Conservation (phyloP, 2,888 invertebrate genomes). For the Ectemnius lituratus region DNA sequence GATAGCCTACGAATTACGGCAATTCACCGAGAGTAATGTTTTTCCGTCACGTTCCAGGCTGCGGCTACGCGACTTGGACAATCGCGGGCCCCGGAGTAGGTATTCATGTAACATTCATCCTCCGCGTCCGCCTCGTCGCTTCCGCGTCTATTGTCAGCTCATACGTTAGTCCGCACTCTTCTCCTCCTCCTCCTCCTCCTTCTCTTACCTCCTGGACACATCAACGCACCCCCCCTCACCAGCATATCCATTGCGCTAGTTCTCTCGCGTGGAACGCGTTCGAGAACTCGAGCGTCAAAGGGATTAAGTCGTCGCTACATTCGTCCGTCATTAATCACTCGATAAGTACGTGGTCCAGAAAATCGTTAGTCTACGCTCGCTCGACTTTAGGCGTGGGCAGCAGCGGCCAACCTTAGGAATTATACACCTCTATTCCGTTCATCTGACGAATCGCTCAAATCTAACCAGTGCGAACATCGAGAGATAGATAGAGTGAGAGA, state of each 20-base stretch:
- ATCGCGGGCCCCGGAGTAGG: slow-evolving; percentile 44
- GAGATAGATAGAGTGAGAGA: no score
- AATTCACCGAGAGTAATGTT: slow-evolving; percentile 61
- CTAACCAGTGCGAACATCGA: not conserved
- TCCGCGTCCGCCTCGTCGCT: slow-evolving; percentile 43
- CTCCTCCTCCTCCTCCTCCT: slow-evolving; percentile 13
- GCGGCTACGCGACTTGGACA: slow-evolving; percentile 51
- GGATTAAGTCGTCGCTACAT: slow-evolving; percentile 68
- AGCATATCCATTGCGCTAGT: no score
- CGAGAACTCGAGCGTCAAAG: slow-evolving; percentile 49
- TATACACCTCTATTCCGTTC: slow-evolving; percentile 15
- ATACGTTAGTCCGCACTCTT: slow-evolving; percentile 33
- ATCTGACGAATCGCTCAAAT: slow-evolving; percentile 29
- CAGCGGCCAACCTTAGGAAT: slow-evolving; percentile 22
- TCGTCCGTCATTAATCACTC: slow-evolving; percentile 67
- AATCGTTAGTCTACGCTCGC: slow-evolving; percentile 52
- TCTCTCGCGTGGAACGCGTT: slow-evolving; percentile 24
- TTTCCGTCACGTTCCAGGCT: slow-evolving; percentile 57
- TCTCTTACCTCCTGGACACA: no score
- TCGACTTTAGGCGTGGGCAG: slow-evolving; percentile 49
- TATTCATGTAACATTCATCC: slow-evolving; percentile 63
- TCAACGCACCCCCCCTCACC: no score
- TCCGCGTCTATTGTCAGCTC: slow-evolving; percentile 62
- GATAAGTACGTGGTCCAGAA: slow-evolving; percentile 58
- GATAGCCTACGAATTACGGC: slow-evolving; percentile 58